Conservation (phyloP, 2,888 invertebrate genomes). For the Willowsia nigromaculata region DNA sequence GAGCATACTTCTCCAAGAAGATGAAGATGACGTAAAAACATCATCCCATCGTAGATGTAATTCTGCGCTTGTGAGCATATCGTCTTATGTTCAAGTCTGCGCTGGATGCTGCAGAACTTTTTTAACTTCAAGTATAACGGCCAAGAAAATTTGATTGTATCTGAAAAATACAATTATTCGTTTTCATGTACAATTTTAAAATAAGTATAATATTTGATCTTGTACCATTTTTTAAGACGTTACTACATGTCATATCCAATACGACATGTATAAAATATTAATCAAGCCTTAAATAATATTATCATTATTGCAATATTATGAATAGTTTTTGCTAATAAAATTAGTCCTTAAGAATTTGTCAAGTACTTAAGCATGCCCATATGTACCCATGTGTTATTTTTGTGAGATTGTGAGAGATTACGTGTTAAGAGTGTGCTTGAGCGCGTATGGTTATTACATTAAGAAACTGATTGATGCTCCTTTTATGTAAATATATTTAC, state of each 20-base stretch:
- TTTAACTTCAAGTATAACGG: neutral
- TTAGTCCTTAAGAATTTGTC: neutral
- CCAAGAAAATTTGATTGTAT: slow-evolving; percentile 1
- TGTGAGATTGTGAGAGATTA: too few relatives aligned
- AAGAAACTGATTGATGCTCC: too few relatives aligned
- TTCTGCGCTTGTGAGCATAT: neutral
- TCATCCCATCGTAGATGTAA: neutral
- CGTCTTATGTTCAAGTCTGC: neutral
- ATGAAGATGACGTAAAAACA: slow-evolving; percentile 62
- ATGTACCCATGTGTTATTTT: too few relatives aligned
- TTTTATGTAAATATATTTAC: too few relatives aligned
- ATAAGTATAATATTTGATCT: slow-evolving; percentile 37
- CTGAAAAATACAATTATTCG: slow-evolving; percentile 29
- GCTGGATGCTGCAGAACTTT: neutral
- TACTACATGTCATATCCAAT: neutral
- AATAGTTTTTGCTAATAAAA: neutral
- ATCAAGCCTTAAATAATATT: neutral
- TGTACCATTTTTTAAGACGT: slow-evolving; percentile 35
- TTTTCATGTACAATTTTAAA: slow-evolving; percentile 56
- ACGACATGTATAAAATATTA: neutral
- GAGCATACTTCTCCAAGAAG: slow-evolving; percentile 86
- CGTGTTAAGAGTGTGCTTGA: too few relatives aligned
- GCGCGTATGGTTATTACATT: too few relatives aligned
- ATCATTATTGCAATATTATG: neutral
- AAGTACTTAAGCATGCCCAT: neutral